A percentile compares a stretch with the other conserved stretches of the same genome.
phyloP scores from a whole-genome alignment of 2,888 invertebrate species.

The Leptura quadrifasciata region DNA sequence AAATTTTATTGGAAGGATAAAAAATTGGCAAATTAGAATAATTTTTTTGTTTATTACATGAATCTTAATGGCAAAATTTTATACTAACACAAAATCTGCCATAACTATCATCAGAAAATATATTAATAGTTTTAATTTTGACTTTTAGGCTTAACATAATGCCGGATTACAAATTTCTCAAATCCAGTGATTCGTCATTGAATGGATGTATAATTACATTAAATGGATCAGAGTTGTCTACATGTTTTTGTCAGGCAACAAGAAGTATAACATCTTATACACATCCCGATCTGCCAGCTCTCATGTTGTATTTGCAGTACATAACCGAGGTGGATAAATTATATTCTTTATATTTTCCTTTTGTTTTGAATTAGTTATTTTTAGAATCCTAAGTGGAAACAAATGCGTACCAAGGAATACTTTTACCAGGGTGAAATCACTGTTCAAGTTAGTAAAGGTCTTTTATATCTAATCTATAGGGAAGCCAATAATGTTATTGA shows the following conservation, averaged over 20 bases:
- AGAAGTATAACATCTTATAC: constrained; percentile 80
- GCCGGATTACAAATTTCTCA: constrained; percentile 74
- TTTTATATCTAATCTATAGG: constrained; percentile 83
- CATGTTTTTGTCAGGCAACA: constrained; percentile 82
- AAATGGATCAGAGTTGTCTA: constrained; percentile 88
- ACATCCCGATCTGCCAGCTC: constrained; percentile 81
- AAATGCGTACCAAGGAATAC: constrained; percentile 90
- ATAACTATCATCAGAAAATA: too few species aligned
- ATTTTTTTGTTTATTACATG: too few species aligned
- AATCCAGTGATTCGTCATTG: constrained; percentile 68
- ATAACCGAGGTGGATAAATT: constrained; percentile 84
- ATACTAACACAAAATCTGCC: too few species aligned
- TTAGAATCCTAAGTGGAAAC: constrained; percentile 92
- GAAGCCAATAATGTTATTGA: constrained; percentile 87
- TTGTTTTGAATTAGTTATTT: background rate
- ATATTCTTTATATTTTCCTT: background rate
- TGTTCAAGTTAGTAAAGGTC: constrained; percentile 80
- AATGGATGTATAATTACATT: constrained; percentile 85
- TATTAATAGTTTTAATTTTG: too few species aligned
- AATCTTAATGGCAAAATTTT: too few species aligned
- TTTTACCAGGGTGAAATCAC: constrained; percentile 86
- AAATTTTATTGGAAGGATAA: too few species aligned
- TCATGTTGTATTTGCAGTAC: constrained; percentile 89
- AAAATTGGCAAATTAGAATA: too few species aligned
- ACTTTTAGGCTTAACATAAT: constrained; percentile 70